Conservation (phyloP, 92 coral and sea anemone genomes). For the Blastomussa wellsi region DNA sequence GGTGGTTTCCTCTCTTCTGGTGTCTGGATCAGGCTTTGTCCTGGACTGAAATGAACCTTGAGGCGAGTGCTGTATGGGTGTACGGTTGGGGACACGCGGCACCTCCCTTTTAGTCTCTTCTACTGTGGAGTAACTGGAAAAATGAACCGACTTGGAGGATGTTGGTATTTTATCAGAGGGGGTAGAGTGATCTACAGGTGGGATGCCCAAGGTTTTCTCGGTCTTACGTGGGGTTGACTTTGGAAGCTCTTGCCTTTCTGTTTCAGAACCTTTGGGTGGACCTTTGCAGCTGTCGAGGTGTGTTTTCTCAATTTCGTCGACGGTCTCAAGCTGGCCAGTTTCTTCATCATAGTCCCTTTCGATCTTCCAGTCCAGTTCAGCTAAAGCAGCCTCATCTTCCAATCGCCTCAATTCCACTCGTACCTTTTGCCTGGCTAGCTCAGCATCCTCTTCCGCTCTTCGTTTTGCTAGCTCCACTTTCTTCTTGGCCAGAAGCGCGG, state of each 20-base stretch:
- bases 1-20: too few relatives aligned
- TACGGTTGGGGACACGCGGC: background rate
- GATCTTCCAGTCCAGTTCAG: slow-evolving; percentile 49
- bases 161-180: slow-evolving; percentile 13
- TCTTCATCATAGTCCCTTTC: slow-evolving; percentile 41
- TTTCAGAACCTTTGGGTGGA: background rate
- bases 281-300: background rate
- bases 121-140: slow-evolving; percentile 1
- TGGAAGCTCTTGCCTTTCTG: background rate
- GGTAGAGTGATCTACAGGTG: slow-evolving; percentile 26
- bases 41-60: background rate
- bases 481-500: slow-evolving; percentile 38
- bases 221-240: slow-evolving; percentile 9
- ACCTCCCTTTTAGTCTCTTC: background rate
- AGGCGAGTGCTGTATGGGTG: background rate
- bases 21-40: too few relatives aligned
- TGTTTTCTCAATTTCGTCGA: background rate
- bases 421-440: slow-evolving; percentile 44
- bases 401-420: slow-evolving; percentile 40
- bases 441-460: slow-evolving; percentile 51
- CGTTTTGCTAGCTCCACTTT: slow-evolving; percentile 46
- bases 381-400: slow-evolving; percentile 54
- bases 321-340: background rate
- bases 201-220: background rate
- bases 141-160: background rate